A percentile compares a stretch with the other conserved stretches of the same genome.
Conservation (phyloP, 2,797 vertebrate species). For the Salarias fasciatus region DNA sequence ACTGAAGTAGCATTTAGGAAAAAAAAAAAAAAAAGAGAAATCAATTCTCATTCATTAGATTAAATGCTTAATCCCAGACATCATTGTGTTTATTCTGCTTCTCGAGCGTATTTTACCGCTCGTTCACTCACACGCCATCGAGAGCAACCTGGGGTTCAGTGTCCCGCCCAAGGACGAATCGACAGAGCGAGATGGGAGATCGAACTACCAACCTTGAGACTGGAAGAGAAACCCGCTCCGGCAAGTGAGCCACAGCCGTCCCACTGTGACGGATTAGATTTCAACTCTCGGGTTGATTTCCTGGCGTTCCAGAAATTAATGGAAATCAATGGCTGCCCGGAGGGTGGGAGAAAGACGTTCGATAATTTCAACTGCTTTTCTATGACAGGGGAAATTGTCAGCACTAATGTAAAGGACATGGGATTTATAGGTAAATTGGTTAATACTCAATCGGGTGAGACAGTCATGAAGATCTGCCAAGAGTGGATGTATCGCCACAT, state of each 20-base stretch:
- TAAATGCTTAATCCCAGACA: too few relatives aligned
- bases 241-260: background rate
- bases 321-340: constrained; percentile 32
- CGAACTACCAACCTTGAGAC: background rate
- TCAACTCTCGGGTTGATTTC: constrained; percentile 4
- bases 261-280: too few relatives aligned
- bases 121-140: too few relatives aligned
- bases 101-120: too few relatives aligned
- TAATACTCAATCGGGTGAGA: background rate
- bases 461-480: background rate
- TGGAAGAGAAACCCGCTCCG: background rate
- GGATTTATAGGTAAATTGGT: background rate
- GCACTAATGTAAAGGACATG: background rate
- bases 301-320: constrained; percentile 8
- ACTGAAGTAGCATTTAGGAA: background rate
- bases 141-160: too few relatives aligned
- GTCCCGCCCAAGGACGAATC: too few relatives aligned
- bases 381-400: background rate
- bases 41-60: constrained; percentile 19
- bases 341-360: constrained; percentile 2
- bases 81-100: background rate
- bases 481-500: background rate
- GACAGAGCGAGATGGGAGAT: too few relatives aligned
- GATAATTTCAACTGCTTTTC: background rate
- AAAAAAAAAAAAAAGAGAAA: too few relatives aligned